Percentiles rank a stretch among this genome's conserved stretches.
phyloP scores from a whole-genome alignment of 2,113 vertebrate genomes.

The Triplophysa tibetana region DNA sequence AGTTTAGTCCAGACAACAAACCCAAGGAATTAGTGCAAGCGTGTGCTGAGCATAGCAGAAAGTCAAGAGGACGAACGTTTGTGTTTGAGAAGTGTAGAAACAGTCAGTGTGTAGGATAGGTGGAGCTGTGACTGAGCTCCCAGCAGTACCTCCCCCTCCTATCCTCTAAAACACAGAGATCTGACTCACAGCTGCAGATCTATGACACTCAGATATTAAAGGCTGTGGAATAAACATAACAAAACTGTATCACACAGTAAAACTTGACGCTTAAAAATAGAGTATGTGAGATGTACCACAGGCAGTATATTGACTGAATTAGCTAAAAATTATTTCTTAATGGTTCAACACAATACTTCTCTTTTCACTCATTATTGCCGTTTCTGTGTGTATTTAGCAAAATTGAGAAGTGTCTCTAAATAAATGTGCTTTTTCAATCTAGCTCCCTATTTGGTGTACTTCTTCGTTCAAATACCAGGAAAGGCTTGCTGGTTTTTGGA shows the following conservation, averaged over 20 bases:
- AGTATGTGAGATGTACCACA: not conserved
- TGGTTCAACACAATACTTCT: not conserved
- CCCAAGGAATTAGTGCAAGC: conserved; percentile 1
- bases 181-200: not conserved
- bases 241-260: not conserved
- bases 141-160: conserved; percentile 49
- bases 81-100: conserved; percentile 26
- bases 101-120: conserved; percentile 38
- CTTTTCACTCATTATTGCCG: not conserved
- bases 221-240: not conserved
- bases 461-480: not conserved
- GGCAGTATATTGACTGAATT: not conserved
- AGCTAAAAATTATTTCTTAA: not conserved
- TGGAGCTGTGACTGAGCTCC: conserved; percentile 36
- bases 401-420: conserved; percentile 19
- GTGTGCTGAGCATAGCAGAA: conserved; percentile 25
- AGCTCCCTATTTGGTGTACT: not conserved
- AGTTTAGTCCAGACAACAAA: conserved; percentile 29
- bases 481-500: not conserved
- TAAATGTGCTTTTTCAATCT: not conserved
- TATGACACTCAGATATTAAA: not conserved
- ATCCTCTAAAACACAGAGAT: not conserved
- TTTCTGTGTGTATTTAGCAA: not conserved
- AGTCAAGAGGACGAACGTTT: not conserved
- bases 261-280: not conserved